Base-by-base conservation (phyloP, 1,140 invertebrate species). In the Cotesia glomerata region DNA sequence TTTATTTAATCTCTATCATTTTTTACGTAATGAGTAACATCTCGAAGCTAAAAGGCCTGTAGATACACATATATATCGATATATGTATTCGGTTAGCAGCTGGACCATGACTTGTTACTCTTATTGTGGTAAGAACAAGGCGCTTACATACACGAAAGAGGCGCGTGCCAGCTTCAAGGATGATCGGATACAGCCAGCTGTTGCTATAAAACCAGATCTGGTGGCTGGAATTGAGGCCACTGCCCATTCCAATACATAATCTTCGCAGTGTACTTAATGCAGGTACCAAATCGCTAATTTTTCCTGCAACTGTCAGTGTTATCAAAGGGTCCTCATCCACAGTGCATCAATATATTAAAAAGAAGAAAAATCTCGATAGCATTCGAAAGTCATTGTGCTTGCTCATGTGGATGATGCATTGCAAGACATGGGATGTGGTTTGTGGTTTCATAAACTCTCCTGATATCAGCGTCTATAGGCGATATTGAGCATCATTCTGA, bases 31-130 rank as follows among this genome's bases (percentile, higher is more conserved):
- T 13, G 56, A 59, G 7, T 45, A 9, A 45, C 39, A 45, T 45
- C 39, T 9, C 7, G 8, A 45, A 45, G 39, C 39, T 5, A 45
- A 45, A 45, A 45, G 5, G 39, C 26, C 1, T 45, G 11, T 9
- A 45, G 7, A 45, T 5, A 45, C 39, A 45, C 8, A 39, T 7
- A 56, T 56, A 4, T 18, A 18, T 16, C 4, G 52, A 18, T 18
- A 18, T 56, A 56, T 7, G n/a, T 14, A 56, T 56, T 56, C n/a
- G 69, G 49, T 67, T 59, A 77, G 73, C 78, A 81, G 78, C 77
- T 82, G 79, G 80, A 82, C 80, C 81, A 74, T 82, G 79, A 81
- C 80, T 79, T 69, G 76, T 78, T 76, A 79, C 76, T 80, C 76
- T 77, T 78, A 76, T 76, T 77, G 74, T 72, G 71, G 64, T 74